phyloP scores from a whole-genome alignment of 2,113 vertebrate genomes.

The Rhea americana region DNA sequence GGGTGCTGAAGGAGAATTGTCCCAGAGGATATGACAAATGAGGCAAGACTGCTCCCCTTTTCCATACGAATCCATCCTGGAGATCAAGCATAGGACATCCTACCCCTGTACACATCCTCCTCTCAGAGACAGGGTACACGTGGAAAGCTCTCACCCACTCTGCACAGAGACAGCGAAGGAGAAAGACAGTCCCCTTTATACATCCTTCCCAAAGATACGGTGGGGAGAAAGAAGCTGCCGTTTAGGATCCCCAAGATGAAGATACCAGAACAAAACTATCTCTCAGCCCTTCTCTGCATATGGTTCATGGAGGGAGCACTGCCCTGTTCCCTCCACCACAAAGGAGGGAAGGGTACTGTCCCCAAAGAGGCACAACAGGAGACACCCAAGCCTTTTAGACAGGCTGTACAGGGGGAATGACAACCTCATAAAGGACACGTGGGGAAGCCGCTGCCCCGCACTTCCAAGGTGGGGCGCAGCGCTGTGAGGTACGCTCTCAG shows the following conservation, averaged over 20 bases:
- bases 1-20: not conserved
- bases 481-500: not conserved
- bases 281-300: not conserved
- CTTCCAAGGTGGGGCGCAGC: not conserved
- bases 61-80: not conserved
- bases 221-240: not conserved
- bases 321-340: not conserved
- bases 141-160: not conserved
- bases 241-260: conserved; percentile 40
- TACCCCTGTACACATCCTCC: not conserved
- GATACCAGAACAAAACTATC: not conserved
- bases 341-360: not conserved
- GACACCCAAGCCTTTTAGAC: not conserved
- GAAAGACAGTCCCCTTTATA: not conserved
- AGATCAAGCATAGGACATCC: fast-evolving
- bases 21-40: not conserved
- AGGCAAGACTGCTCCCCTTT: not conserved
- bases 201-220: not conserved
- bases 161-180: not conserved
- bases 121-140: fast-evolving
- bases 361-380: not conserved
- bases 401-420: not conserved
- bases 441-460: not conserved
- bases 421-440: fast-evolving
- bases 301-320: not conserved